phyloP scores from a whole-genome alignment of 2,888 invertebrate species.

The Crossocerus cetratus region DNA sequence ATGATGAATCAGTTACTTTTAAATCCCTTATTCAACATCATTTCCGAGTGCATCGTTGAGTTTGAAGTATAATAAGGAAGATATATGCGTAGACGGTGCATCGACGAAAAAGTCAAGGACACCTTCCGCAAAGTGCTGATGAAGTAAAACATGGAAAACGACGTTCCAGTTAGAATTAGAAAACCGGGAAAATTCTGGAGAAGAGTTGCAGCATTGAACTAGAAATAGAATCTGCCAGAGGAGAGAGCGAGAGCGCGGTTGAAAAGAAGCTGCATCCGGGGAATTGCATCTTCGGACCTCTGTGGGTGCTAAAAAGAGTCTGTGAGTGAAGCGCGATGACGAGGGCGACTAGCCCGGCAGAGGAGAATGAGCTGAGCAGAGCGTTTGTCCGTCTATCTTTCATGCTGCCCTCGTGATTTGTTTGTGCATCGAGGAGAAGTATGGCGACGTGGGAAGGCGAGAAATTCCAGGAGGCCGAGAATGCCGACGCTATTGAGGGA shows the following conservation, averaged over 20 bases:
- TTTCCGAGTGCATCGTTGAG: too few species aligned
- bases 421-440: conserved; percentile 69
- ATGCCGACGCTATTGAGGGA: conserved; percentile 63
- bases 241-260: not conserved
- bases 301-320: not conserved
- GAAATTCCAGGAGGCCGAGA: conserved; percentile 66
- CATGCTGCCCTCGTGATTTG: conserved; percentile 46
- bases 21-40: not conserved
- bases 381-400: not conserved
- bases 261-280: not conserved
- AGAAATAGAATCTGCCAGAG: not conserved
- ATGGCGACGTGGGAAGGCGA: conserved; percentile 76
- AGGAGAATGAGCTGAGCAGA: too few species aligned
- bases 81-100: too few species aligned
- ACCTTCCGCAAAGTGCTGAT: too few species aligned
- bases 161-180: too few species aligned
- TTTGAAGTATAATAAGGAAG: too few species aligned
- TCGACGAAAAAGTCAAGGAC: too few species aligned
- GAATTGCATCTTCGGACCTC: conserved; percentile 2
- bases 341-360: too few species aligned
- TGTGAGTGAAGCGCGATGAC: not conserved
- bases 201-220: not conserved
- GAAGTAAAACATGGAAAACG: too few species aligned
- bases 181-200: too few species aligned
- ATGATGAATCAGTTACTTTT: not conserved